These are phyloP conservation scores for Netelia melanura DNA, from an alignment of 2,888 invertebrate genomes.

Conservation along the genomic window DNA sequence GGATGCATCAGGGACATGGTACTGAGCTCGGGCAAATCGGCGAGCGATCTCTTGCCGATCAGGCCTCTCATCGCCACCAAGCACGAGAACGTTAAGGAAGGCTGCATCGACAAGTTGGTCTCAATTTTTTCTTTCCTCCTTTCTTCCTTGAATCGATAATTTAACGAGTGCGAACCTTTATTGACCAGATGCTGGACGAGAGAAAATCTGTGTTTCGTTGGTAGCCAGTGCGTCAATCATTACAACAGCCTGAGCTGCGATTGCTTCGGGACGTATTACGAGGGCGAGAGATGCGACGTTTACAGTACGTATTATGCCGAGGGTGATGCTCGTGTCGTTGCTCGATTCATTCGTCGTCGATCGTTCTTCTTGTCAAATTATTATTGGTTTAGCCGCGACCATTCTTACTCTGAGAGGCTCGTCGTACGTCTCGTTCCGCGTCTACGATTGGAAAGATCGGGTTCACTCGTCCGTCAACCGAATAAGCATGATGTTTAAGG, in stretches of 20 bases:
- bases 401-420: conserved; percentile 95
- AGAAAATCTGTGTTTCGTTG: conserved; percentile 94
- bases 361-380: conserved; percentile 15
- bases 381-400: conserved; percentile 89
- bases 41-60: conserved; percentile 92
- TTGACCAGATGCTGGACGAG: conserved; percentile 88
- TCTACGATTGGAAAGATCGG: conserved; percentile 96
- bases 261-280: conserved; percentile 96
- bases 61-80: conserved; percentile 94
- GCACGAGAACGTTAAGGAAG: conserved; percentile 95
- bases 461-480: conserved; percentile 95
- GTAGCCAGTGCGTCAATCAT: conserved; percentile 95
- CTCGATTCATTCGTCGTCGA: neutral
- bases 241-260: conserved; percentile 96
- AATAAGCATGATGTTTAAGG: conserved; percentile 95
- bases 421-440: conserved; percentile 96
- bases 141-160: conserved; percentile 43
- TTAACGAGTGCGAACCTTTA: too few relatives aligned
- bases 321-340: neutral
- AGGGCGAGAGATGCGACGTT: conserved; percentile 96
- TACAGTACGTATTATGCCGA: conserved; percentile 89
- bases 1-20: conserved; percentile 96
- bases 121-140: neutral
- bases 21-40: conserved; percentile 94
- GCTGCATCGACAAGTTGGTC: conserved; percentile 91